Evolutionary conservation across 1,140 invertebrate genomes (phyloP).

Genomic region (Uloborus diversus): DNA sequence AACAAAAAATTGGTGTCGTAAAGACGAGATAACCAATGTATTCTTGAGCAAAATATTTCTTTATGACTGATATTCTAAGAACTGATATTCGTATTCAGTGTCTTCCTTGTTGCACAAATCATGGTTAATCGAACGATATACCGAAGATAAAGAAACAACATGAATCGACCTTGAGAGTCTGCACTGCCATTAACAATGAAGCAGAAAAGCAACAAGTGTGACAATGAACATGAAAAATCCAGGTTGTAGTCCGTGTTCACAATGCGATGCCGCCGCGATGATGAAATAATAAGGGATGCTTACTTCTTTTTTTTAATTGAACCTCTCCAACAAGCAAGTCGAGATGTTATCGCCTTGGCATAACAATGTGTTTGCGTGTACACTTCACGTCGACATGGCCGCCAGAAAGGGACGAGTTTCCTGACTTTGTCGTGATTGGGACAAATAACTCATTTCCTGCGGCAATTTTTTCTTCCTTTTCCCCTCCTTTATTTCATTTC

Average conservation of each 20-base stretch:
- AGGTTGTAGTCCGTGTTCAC: conserved; percentile 6
- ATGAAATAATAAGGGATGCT: conserved; percentile 56
- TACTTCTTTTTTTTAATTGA: conserved; percentile 56
- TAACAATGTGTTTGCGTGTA: conserved; percentile 50
- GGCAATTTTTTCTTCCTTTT: background rate
- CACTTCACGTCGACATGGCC: conserved; percentile 3
- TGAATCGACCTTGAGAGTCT: background rate
- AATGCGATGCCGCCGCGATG: conserved; percentile 21
- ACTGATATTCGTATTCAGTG: too few relatives aligned
- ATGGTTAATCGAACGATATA: too few relatives aligned
- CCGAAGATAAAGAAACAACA: too few relatives aligned
- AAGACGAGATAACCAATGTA: too few relatives aligned
- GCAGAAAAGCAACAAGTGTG: conserved; percentile 38
- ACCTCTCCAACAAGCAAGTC: conserved; percentile 31
- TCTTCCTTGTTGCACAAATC: too few relatives aligned
- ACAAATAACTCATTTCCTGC: conserved; percentile 55
- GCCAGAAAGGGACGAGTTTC: conserved; percentile 29
- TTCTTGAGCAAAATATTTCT: too few relatives aligned
- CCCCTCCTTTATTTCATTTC: too few relatives aligned
- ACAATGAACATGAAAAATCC: conserved; percentile 51
- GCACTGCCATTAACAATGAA: background rate
- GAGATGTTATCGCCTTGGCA: conserved; percentile 41
- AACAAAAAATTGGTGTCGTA: too few relatives aligned
- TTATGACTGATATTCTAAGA: too few relatives aligned
- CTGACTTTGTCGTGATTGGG: conserved; percentile 52